These are phyloP conservation scores for Gasteruption jaculator DNA, from an alignment of 2,888 invertebrate species.

Conservation along the genomic window DNA sequence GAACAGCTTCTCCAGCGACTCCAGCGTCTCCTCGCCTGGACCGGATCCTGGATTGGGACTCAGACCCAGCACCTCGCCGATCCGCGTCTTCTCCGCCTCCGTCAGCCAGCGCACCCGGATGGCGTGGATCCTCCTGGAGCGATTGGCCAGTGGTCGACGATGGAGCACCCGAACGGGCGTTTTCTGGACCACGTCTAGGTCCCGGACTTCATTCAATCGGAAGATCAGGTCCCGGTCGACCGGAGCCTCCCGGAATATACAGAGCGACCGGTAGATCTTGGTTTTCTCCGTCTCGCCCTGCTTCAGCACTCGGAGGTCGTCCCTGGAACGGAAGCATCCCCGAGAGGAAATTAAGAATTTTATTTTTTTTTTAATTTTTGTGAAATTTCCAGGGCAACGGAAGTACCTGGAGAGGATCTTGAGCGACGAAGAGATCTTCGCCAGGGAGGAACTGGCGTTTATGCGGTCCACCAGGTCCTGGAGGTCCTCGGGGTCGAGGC, in stretches of 20 bases:
- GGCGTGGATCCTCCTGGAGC: slow-evolving; percentile 64
- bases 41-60: slow-evolving; percentile 11
- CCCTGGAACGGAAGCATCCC: slow-evolving; percentile 50
- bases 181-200: slow-evolving; percentile 68
- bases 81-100: slow-evolving; percentile 6
- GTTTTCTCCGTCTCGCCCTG: slow-evolving; percentile 83
- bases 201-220: slow-evolving; percentile 55
- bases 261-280: slow-evolving; percentile 83
- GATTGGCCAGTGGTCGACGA: slow-evolving; percentile 68
- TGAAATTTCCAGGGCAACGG: slow-evolving; percentile 4
- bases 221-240: slow-evolving; percentile 52
- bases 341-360: not conserved
- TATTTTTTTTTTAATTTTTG: slow-evolving; percentile 6
- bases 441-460: slow-evolving; percentile 54
- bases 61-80: no score
- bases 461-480: slow-evolving; percentile 59
- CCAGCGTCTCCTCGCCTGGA: slow-evolving; percentile 7
- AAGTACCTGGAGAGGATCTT: slow-evolving; percentile 62
- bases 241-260: slow-evolving; percentile 55
- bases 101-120: slow-evolving; percentile 55
- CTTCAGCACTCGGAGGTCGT: slow-evolving; percentile 68
- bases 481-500: slow-evolving; percentile 55
- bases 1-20: slow-evolving; percentile 52
- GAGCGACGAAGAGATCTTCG: slow-evolving; percentile 60
- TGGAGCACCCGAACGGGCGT: slow-evolving; percentile 91